Evolutionary conservation across 2,113 vertebrate species (phyloP).

Genomic region (Chlorodrepanis virens): DNA sequence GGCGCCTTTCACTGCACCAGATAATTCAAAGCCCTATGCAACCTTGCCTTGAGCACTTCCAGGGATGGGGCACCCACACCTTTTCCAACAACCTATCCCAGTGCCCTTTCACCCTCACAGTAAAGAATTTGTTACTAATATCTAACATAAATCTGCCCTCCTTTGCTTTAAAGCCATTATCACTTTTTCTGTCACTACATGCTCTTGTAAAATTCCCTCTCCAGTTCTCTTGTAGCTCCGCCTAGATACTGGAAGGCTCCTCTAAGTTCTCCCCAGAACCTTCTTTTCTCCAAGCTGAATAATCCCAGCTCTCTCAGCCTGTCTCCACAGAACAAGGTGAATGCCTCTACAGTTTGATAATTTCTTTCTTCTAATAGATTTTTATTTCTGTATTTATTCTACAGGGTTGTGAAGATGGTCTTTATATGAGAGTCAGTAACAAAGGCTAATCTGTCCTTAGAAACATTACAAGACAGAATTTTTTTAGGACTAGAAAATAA

Average conservation of each 20-base stretch:
- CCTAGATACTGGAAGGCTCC: background rate
- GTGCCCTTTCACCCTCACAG: background rate
- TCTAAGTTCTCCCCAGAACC: background rate
- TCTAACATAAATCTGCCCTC: background rate
- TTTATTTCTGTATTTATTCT: background rate
- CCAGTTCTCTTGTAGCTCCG: background rate
- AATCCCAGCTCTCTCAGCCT: background rate
- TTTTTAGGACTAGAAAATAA: background rate
- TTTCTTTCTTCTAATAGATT: background rate
- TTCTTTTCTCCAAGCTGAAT: background rate
- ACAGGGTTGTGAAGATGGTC: background rate
- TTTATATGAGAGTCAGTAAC: background rate
- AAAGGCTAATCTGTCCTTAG: background rate
- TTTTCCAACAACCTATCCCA: background rate
- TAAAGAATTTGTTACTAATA: background rate
- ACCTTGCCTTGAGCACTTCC: rapidly evolving
- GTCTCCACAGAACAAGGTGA: background rate
- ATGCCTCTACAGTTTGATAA: background rate
- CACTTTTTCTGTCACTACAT: background rate
- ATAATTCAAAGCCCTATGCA: background rate
- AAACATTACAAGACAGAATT: background rate
- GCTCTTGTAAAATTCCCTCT: background rate
- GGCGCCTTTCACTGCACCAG: background rate
- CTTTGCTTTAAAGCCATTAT: background rate
- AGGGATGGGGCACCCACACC: background rate